Percentiles rank a stretch among this genome's conserved stretches.
These are phyloP conservation scores for Mola mola DNA, from an alignment of 2,113 vertebrate species.

Conservation along the genomic window DNA sequence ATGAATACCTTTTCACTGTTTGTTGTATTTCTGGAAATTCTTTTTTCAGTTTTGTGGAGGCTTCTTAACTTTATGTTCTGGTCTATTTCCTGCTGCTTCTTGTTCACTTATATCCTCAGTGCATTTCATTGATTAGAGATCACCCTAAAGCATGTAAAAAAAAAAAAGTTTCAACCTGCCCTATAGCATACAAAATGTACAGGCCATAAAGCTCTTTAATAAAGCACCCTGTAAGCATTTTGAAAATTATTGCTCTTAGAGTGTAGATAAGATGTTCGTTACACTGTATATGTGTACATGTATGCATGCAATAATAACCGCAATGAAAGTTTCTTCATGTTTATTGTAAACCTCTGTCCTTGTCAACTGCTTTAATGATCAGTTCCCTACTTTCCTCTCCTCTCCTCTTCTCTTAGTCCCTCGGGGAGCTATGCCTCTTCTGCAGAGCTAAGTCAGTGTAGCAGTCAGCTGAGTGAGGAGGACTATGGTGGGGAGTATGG, in stretches of 20 bases:
- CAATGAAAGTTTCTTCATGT: background rate
- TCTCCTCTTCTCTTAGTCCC: conserved; percentile 80
- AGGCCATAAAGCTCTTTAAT: background rate
- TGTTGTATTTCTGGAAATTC: conserved; percentile 48
- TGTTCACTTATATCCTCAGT: conserved; percentile 37
- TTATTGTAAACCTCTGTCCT: background rate
- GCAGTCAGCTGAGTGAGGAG: conserved; percentile 95
- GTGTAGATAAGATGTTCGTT: conserved; percentile 1
- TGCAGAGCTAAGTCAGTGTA: conserved; percentile 93
- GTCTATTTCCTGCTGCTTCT: conserved; percentile 47
- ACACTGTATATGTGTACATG: background rate
- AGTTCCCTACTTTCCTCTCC: background rate
- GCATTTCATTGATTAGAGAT: conserved; percentile 60
- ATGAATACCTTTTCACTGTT: conserved; percentile 56
- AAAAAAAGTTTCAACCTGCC: conserved; percentile 46
- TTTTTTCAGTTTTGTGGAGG: conserved; percentile 55
- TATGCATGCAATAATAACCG: conserved; percentile 17
- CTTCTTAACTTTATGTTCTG: conserved; percentile 46
- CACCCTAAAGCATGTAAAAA: conserved; percentile 36
- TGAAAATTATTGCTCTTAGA: conserved; percentile 13
- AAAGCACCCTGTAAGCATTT: conserved; percentile 26
- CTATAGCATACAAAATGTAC: conserved; percentile 1
- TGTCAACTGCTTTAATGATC: background rate
- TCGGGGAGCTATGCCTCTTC: conserved; percentile 94
- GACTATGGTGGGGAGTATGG: conserved; percentile 85